Percentiles rank a stretch among this genome's conserved stretches.
These are phyloP conservation scores for Silurus meridionalis DNA, from an alignment of 2,113 vertebrate genomes.

Conservation along the genomic window DNA sequence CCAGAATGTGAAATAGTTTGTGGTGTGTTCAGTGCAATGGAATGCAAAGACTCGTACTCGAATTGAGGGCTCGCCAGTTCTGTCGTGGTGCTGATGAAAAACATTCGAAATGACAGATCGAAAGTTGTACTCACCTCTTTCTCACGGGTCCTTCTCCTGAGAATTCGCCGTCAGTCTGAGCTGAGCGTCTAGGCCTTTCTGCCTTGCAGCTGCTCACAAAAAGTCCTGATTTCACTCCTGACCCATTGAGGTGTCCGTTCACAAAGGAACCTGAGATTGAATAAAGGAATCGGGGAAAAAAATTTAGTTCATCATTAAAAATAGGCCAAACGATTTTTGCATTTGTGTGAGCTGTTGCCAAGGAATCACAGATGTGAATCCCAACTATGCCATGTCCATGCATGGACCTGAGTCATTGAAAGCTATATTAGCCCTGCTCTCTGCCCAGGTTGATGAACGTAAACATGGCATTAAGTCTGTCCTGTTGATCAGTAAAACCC, in stretches of 20 bases:
- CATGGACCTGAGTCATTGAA: not conserved
- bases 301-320: not conserved
- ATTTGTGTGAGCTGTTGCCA: too few relatives aligned
- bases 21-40: slow-evolving; percentile 25
- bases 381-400: not conserved
- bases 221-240: slow-evolving; percentile 83
- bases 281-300: not conserved
- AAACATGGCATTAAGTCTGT: not conserved
- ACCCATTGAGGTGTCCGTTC: slow-evolving; percentile 88
- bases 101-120: not conserved
- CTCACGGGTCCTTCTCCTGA: slow-evolving; percentile 90
- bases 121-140: slow-evolving; percentile 83
- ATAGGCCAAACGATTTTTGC: too few relatives aligned
- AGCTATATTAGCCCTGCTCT: not conserved
- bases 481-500: not conserved
- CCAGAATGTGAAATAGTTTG: slow-evolving; percentile 21
- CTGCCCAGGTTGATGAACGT: not conserved
- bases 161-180: slow-evolving; percentile 86
- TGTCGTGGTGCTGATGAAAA: not conserved
- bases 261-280: slow-evolving; percentile 82
- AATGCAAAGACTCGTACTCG: slow-evolving; percentile 22
- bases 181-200: slow-evolving; percentile 80
- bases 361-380: not conserved
- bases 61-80: not conserved
- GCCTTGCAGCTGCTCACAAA: slow-evolving; percentile 76